Evolutionary conservation across 2,797 vertebrate genomes (phyloP), one percentile per base, ranked within the genome.

Genomic region (Coregonus sp.): DNA sequence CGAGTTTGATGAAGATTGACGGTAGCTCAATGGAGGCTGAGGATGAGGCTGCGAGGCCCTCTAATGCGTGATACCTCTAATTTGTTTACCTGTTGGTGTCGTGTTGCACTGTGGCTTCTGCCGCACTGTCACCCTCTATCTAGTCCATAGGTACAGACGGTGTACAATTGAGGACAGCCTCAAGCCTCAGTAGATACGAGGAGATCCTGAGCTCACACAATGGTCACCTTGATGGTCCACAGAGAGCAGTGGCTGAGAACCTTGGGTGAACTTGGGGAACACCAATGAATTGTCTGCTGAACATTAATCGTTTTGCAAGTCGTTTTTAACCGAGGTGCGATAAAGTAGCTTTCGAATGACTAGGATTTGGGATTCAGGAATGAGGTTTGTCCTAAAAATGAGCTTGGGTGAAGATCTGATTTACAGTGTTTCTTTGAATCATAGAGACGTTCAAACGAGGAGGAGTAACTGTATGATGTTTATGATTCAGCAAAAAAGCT

Each of bases 111-210:
- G 59, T 25, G 59, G 59, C 59, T 63, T 63, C 9, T 63, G 7
- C 59, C 20, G 20, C 7, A 25, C 20, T 63, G 59, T 63, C 59
- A 63, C 59, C 59, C 59, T 9, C 59, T 63, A 20, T 63, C 59
- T 63, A 11, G 20, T 63, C 59, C 9, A 63, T 7, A 9, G 20
- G 59, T 1, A 25, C 11, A 2, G 59, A 63, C 20, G 3, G 59
- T n/a, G 59, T 63, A 63, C 20, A 63, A 11, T 11, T 63, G 59
- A 63, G 59, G 59, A 63, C 59, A 63, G 56, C 56, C 59, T 63
- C 20, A 25, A 63, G 25, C 59, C 20, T 25, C 20, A 25, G 7
- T 20, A 63, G 59, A 63, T 59, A 16, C 11, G 11, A 63, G 59
- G 54, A 59, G 5, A 16, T 59, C n/a, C 52, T 61, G n/a, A 5